Base-by-base conservation (phyloP, 2,113 vertebrate genomes). In the Fulmarus glacialis region DNA sequence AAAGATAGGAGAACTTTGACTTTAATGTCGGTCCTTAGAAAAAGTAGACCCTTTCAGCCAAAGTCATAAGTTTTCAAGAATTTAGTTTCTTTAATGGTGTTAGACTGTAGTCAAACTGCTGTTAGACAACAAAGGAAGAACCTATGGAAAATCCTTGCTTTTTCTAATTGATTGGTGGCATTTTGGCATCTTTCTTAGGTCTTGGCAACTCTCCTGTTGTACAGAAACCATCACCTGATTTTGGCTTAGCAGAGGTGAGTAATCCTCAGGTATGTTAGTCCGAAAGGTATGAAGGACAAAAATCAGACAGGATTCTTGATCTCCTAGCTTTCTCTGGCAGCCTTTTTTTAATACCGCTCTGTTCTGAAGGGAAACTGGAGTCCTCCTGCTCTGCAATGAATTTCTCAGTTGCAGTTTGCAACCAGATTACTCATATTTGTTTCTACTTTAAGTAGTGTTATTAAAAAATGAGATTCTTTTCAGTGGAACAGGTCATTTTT, bases 171-270 rank as follows among this genome's bases (percentile, higher is more conserved):
- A 52, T 48, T 43, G 15, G 16, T 70, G 83, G 40, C 27, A 19
- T 91, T 90, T 73, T 84, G 80, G 13, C 24, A 7, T 95, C 68
- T 95, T 83, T 78, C 42, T 55, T 75, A 97, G 97, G 45, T 72
- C 86, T 97, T 81, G 58, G 70, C n/a, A 17, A 38, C n/a, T 89
- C 94, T 60, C 91, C 94, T 27, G 75, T 72, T 72, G 52, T 23
- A 48, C 47, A 95, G 92, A 75, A 78, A 34, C 30, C 72, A 20
- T 23, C 64, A 5, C 40, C 70, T 2, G 66, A 67, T 52, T 84
- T 95, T 71, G 91, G 68, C 70, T 72, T 56, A 17, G 75, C 64
- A 75, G 90, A 93, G 95, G 92, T 97, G 83, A 97, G 94, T 67
- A 75, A 78, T 84, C 29, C 50, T 86, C n/a, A 68, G 63, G 6